A percentile compares a stretch with the other conserved stretches of the same genome.
These are phyloP conservation scores for Anguilla rostrata DNA, from an alignment of 2,113 vertebrate genomes.

Conservation along the genomic window DNA sequence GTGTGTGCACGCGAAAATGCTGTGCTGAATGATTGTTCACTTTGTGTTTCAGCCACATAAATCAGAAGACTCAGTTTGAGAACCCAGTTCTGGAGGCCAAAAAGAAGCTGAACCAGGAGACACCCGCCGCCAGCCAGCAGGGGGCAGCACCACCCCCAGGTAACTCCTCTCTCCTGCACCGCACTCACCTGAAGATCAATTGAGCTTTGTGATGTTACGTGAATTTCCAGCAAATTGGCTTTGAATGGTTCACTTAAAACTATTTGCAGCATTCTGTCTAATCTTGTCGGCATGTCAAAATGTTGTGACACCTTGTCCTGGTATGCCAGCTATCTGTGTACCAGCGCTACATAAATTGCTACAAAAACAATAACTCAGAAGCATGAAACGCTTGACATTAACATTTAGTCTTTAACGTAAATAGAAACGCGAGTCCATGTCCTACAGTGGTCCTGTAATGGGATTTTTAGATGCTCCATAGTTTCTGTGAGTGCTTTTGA, in stretches of 20 bases:
- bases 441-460: neutral
- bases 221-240: neutral
- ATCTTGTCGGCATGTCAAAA: neutral
- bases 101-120: conserved; percentile 79
- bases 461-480: neutral
- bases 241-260: neutral
- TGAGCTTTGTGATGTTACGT: neutral
- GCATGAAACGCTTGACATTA: neutral
- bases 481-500: neutral
- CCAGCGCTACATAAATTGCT: no score
- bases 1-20: neutral
- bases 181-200: neutral
- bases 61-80: conserved; percentile 99
- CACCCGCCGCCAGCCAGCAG: conserved; percentile 45
- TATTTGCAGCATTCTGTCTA: neutral
- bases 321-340: no score
- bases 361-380: no score
- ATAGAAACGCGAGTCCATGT: neutral
- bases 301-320: neutral
- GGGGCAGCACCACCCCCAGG: conserved; percentile 55
- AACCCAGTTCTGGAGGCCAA: conserved; percentile 96
- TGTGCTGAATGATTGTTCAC: conserved; percentile 17
- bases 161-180: conserved; percentile 34
- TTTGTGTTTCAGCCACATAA: conserved; percentile 82
- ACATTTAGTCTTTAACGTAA: neutral